These are phyloP conservation scores for Drosophila oshimai DNA, from an alignment of 1,140 invertebrate genomes.

Conservation along the genomic window DNA sequence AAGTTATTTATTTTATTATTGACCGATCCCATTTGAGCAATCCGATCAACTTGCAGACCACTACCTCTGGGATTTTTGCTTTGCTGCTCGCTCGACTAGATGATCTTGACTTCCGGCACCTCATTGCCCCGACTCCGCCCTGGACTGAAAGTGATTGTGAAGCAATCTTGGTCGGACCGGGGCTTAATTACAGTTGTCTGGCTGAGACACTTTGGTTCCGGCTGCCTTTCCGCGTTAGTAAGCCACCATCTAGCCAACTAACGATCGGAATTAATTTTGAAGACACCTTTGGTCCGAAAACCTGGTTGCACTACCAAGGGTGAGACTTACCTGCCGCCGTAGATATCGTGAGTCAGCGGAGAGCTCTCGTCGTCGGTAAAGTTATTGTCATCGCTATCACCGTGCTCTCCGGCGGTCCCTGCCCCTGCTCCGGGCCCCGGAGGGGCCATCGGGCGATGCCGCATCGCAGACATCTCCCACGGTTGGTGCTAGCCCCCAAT, in stretches of 20 bases:
- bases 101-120: conserved; percentile 49
- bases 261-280: conserved; percentile 46
- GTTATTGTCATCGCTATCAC: conserved; percentile 89
- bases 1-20: not conserved
- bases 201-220: conserved; percentile 42
- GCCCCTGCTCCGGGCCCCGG: conserved; percentile 21
- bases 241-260: conserved; percentile 16
- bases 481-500: conserved; percentile 46
- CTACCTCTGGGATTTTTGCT: conserved; percentile 10
- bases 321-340: conserved; percentile 90
- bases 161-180: conserved; percentile 31
- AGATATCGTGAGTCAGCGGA: conserved; percentile 91
- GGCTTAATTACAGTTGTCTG: conserved; percentile 32
- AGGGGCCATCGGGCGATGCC: conserved; percentile 84
- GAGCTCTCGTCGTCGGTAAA: conserved; percentile 93
- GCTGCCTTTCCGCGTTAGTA: conserved; percentile 14
- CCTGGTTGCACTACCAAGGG: not conserved
- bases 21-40: not conserved
- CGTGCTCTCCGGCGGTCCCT: conserved; percentile 71
- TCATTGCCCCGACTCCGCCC: conserved; percentile 29
- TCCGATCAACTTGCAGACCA: conserved; percentile 10
- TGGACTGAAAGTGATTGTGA: conserved; percentile 51
- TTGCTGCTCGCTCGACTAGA: conserved; percentile 5
- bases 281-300: not conserved
- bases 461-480: conserved; percentile 82